Evolutionary conservation across 2,113 vertebrate genomes (phyloP), one percentile per base, ranked within the genome.

Genomic region (Sorex araneus): DNA sequence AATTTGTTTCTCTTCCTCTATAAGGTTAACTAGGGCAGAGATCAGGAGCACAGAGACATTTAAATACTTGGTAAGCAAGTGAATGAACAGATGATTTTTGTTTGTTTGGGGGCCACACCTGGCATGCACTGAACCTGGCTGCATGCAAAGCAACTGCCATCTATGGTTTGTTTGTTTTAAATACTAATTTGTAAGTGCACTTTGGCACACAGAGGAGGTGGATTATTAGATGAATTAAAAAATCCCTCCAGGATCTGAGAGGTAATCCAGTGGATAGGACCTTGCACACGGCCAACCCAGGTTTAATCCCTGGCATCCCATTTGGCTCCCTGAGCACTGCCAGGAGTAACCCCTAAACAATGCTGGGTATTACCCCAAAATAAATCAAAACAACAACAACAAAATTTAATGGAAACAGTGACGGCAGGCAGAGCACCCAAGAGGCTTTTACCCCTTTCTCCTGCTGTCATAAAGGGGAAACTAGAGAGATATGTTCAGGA

Each of bases 401-500:
- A 50, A 50, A 50, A 63, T 25, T 15, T 63, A 25, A 77, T 60
- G 57, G n/a, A 10, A 73, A 36, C 3, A 36, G 73, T 13, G 76
- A 88, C 3, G 28, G 67, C 32, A 69, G 3, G 18, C 66, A 79
- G 43, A 87, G 69, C 1, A 27, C 71, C 32, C 18, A 3, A 50
- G 21, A 74, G 70, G 77, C 30, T 30, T 34, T 45, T 71, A 1
- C 0, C 36, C 45, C 30, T 75, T 84, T 21, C 86, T 86, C 36
- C 73, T 32, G 0, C n/a, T 76, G 60, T 87, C 63, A 75, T 63
- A 50, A 40, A 13, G 74, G 76, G 82, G 45, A 86, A 47, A 45
- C 12, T 4, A 54, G 85, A 91, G 36, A 96, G 77, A 89, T 77
- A 82, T 1, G 25, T 12, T 64, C 54, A 28, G 18, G n/a, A n/a